Conservation (phyloP, 1,140 invertebrate genomes). For the Aphelenchoides besseyi region DNA sequence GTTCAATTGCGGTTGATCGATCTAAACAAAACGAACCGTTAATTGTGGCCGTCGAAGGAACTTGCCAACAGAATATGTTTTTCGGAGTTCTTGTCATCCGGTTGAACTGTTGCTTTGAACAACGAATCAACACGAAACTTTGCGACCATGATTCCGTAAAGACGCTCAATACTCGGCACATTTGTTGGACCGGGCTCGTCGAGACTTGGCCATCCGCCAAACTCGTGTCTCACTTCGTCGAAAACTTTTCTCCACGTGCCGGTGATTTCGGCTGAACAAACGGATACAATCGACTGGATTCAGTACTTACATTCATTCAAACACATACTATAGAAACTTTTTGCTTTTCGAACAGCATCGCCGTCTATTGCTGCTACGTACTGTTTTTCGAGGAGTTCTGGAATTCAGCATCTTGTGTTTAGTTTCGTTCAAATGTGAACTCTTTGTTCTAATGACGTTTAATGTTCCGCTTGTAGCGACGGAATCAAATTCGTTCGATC, state of each 20-base stretch:
- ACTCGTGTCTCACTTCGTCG: slow-evolving; percentile 50
- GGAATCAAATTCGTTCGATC: too few species aligned
- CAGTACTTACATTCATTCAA: slow-evolving; percentile 60
- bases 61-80: slow-evolving; percentile 56
- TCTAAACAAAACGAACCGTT: slow-evolving; percentile 38
- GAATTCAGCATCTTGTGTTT: slow-evolving; percentile 21
- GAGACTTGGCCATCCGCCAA: slow-evolving; percentile 60
- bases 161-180: slow-evolving; percentile 45
- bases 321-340: slow-evolving; percentile 62
- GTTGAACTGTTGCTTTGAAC: slow-evolving; percentile 61
- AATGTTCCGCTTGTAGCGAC: too few species aligned
- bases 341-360: slow-evolving; percentile 61
- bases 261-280: slow-evolving; percentile 49
- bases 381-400: slow-evolving; percentile 56
- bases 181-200: slow-evolving; percentile 30
- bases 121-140: slow-evolving; percentile 59
- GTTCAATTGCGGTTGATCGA: slow-evolving; percentile 59
- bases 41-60: not conserved
- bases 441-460: too few species aligned
- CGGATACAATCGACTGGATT: not conserved
- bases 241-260: slow-evolving; percentile 55
- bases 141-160: slow-evolving; percentile 59
- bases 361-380: slow-evolving; percentile 39
- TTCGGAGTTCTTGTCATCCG: slow-evolving; percentile 61
- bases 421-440: too few species aligned